A percentile compares a stretch with the other conserved stretches of the same genome.
Conservation (phyloP, 2,113 vertebrate species). For the Alexandromys fortis region DNA sequence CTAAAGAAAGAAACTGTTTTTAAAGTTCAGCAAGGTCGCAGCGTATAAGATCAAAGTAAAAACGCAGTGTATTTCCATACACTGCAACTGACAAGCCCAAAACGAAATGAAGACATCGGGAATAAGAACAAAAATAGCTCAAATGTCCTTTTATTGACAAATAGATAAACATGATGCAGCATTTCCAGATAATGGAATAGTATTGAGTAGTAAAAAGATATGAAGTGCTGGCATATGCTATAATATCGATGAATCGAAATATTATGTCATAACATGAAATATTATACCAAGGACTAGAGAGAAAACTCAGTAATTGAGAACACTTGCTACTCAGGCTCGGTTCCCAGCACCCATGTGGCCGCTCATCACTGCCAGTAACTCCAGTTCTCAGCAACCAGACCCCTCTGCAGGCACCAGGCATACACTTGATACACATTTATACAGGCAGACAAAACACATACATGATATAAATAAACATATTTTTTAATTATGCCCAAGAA, state of each 20-base stretch:
- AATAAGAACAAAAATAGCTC: neutral
- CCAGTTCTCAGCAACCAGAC: neutral
- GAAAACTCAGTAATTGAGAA: neutral
- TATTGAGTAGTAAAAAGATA: neutral
- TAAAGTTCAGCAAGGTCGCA: neutral
- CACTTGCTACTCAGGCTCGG: neutral
- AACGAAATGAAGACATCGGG: slow-evolving; percentile 32
- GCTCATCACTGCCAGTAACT: neutral
- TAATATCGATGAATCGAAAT: neutral
- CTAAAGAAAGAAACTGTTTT: neutral
- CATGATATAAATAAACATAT: neutral
- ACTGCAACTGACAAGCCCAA: slow-evolving; percentile 9
- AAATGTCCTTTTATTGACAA: neutral
- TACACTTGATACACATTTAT: neutral
- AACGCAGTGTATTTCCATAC: neutral
- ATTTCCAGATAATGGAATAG: neutral
- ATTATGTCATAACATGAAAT: neutral
- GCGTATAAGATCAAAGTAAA: neutral
- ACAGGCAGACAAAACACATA: neutral
- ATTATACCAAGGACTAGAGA: neutral
- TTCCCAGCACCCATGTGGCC: neutral
- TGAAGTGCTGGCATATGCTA: neutral
- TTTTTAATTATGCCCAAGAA: neutral
- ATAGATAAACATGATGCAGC: neutral
- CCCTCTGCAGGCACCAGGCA: neutral